Evolutionary conservation across 2,888 invertebrate genomes (phyloP).

Genomic region (Glaucopsyche alexis): DNA sequence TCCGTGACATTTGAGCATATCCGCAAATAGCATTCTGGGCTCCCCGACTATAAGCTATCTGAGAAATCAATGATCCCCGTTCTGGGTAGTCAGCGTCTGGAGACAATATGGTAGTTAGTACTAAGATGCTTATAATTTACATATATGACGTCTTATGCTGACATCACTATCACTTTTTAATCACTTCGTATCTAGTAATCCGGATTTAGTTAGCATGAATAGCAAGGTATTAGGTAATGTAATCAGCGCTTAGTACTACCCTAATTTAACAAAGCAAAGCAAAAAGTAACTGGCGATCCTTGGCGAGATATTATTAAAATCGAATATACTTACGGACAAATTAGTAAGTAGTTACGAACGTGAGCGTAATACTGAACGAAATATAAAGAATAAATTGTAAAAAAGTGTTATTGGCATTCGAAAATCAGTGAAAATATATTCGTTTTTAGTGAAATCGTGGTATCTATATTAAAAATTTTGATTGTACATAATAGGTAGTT

Average conservation of each 20-base stretch:
- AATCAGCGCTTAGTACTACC: not conserved
- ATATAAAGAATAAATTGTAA: too few species aligned
- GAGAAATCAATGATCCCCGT: constrained; percentile 20
- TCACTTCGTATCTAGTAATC: not conserved
- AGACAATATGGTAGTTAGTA: constrained; percentile 22
- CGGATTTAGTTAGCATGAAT: not conserved
- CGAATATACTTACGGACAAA: too few species aligned
- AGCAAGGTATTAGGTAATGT: not conserved
- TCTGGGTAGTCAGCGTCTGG: not conserved
- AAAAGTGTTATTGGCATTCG: too few species aligned
- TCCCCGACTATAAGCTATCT: constrained; percentile 10
- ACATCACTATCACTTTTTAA: too few species aligned
- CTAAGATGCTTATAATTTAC: constrained; percentile 23
- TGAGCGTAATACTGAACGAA: too few species aligned
- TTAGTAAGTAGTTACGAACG: too few species aligned
- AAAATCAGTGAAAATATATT: too few species aligned
- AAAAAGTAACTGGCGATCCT: not conserved
- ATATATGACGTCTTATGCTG: constrained; percentile 9
- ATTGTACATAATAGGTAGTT: not conserved
- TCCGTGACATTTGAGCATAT: too few species aligned
- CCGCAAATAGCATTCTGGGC: too few species aligned
- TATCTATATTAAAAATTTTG: not conserved
- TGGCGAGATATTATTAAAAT: too few species aligned
- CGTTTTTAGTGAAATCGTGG: too few species aligned
- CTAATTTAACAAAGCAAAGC: not conserved